phyloP scores from a whole-genome alignment of 92 coral and sea anemone genomes.

The Epizoanthus illoricatus region DNA sequence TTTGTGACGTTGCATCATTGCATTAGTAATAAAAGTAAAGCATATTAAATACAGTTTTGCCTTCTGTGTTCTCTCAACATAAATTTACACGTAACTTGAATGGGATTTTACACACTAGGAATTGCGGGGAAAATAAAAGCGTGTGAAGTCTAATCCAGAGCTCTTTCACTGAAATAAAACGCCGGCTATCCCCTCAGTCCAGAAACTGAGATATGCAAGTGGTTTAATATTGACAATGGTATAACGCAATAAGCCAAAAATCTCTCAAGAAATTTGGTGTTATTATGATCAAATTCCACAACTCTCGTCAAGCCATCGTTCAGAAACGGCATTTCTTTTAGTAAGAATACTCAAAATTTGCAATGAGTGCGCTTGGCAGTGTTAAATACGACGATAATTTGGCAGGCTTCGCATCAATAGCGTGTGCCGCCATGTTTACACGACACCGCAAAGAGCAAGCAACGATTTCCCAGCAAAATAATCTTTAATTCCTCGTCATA shows the following conservation, averaged over 20 bases:
- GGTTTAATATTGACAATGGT: conserved; percentile 18
- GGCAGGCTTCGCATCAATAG: conserved; percentile 1
- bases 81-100: background rate
- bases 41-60: no score
- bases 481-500: conserved; percentile 31
- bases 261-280: conserved; percentile 9
- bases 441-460: conserved; percentile 11
- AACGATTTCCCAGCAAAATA: conserved; percentile 33
- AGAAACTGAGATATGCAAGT: conserved; percentile 24
- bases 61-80: background rate
- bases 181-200: background rate
- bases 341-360: background rate
- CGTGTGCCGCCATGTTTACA: conserved; percentile 42
- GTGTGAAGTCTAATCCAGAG: background rate
- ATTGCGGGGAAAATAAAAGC: background rate
- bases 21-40: no score
- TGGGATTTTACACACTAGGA: background rate
- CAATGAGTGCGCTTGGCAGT: background rate
- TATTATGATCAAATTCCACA: conserved; percentile 7
- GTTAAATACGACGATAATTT: background rate
- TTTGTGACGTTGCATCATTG: conserved; percentile 4
- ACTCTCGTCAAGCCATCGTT: background rate
- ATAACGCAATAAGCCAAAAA: conserved; percentile 7
- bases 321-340: background rate
- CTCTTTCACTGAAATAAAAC: conserved; percentile 8